Evolutionary conservation across 2,113 vertebrate genomes (phyloP).

Genomic region (Ornithorhynchus anatinus): DNA sequence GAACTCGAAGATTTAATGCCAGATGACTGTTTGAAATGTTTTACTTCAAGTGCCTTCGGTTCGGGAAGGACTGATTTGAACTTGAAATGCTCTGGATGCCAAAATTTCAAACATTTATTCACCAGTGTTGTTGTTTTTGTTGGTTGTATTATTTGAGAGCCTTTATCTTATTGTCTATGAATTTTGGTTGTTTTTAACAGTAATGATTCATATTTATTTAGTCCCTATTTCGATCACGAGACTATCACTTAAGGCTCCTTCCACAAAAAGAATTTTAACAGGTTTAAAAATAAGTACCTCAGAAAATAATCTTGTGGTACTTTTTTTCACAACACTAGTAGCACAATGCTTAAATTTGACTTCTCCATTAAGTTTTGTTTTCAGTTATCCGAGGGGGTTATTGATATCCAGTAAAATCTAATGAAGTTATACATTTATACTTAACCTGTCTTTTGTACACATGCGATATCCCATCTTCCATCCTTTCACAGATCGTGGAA

Average conservation of each 20-base stretch:
- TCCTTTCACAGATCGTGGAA: conserved; percentile 21
- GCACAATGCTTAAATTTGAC: conserved; percentile 6
- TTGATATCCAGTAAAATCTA: conserved; percentile 19
- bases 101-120: conserved; percentile 8
- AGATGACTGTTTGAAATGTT: neutral
- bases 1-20: neutral
- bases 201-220: conserved; percentile 16
- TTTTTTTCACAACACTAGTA: neutral
- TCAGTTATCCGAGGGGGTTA: neutral
- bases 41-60: conserved; percentile 6
- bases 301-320: conserved; percentile 4
- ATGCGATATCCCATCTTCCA: conserved; percentile 23
- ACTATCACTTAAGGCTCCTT: conserved; percentile 13
- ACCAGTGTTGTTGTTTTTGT: neutral
- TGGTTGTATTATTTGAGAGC: conserved; percentile 11
- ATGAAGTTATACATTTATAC: conserved; percentile 23
- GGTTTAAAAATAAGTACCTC: neutral
- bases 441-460: conserved; percentile 22
- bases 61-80: conserved; percentile 1
- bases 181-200: conserved; percentile 20
- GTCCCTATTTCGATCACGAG: conserved; percentile 20
- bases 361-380: conserved; percentile 29
- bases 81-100: neutral
- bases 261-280: neutral
- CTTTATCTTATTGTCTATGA: conserved; percentile 9